Conservation (phyloP, 2,113 vertebrate species). For the Notarius lentiginosus region DNA sequence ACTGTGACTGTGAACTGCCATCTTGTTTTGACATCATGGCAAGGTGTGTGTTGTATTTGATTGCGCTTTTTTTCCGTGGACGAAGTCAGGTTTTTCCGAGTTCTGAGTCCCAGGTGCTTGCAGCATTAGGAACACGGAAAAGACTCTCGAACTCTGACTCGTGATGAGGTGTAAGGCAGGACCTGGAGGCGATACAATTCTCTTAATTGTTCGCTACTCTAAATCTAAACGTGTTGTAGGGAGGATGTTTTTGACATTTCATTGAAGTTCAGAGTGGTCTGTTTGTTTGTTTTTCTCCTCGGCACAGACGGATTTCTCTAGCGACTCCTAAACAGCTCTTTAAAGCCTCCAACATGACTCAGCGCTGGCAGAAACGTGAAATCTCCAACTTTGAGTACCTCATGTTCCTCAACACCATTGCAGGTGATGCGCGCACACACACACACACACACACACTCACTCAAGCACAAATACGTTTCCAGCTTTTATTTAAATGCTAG, state of each 20-base stretch:
- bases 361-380: constrained; percentile 94
- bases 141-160: neutral
- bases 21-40: neutral
- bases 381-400: constrained; percentile 89
- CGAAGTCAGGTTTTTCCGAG: neutral
- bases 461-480: neutral
- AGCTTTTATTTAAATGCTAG: neutral
- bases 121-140: neutral
- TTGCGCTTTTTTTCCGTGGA: neutral
- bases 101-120: neutral
- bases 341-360: constrained; percentile 96
- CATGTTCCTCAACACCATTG: constrained; percentile 47
- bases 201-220: neutral
- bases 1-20: neutral
- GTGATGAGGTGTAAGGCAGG: neutral
- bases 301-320: constrained; percentile 86
- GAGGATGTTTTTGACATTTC: neutral
- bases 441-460: neutral
- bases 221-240: neutral
- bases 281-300: neutral
- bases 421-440: constrained; percentile 10
- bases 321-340: constrained; percentile 93
- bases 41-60: neutral
- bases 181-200: too few species aligned
- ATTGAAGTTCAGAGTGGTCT: neutral